Conservation (phyloP, 2,888 invertebrate species). For the Brachyptera putata region DNA sequence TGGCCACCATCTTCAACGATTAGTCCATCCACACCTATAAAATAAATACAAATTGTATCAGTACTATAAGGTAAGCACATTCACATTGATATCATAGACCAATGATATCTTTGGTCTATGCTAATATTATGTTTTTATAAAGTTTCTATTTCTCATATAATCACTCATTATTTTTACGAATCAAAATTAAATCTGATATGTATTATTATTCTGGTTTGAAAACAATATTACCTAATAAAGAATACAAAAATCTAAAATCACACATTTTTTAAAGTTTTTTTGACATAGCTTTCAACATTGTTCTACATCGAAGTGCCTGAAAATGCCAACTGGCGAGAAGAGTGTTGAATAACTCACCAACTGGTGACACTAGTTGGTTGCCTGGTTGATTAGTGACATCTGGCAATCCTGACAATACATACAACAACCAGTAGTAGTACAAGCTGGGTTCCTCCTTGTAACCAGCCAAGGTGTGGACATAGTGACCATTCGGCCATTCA, state of each 20-base stretch:
- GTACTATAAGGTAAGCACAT: not conserved
- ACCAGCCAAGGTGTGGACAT: conserved; percentile 80
- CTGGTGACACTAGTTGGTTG: conserved; percentile 82
- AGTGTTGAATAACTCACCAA: conserved; percentile 56
- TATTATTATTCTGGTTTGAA: too few relatives aligned
- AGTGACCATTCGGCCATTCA: conserved; percentile 90
- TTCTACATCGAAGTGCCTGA: not conserved
- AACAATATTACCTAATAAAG: too few relatives aligned
- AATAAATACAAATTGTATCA: conserved; percentile 1
- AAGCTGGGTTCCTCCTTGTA: conserved; percentile 75
- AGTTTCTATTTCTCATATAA: too few relatives aligned
- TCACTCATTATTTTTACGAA: too few relatives aligned
- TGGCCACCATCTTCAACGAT: conserved; percentile 84
- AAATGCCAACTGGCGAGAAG: conserved; percentile 13
- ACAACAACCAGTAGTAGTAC: conserved; percentile 86
- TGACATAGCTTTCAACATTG: not conserved
- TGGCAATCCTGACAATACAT: conserved; percentile 74
- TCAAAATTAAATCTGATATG: too few relatives aligned
- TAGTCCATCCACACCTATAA: conserved; percentile 80
- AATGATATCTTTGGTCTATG: too few relatives aligned
- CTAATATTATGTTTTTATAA: too few relatives aligned
- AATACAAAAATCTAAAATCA: too few relatives aligned
- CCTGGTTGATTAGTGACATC: conserved; percentile 78
- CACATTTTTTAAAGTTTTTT: too few relatives aligned
- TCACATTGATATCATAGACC: not conserved